Percentiles rank a stretch among this genome's conserved stretches.
These are phyloP conservation scores for Lycaena phlaeas DNA, from an alignment of 2,888 invertebrate species.

Conservation along the genomic window DNA sequence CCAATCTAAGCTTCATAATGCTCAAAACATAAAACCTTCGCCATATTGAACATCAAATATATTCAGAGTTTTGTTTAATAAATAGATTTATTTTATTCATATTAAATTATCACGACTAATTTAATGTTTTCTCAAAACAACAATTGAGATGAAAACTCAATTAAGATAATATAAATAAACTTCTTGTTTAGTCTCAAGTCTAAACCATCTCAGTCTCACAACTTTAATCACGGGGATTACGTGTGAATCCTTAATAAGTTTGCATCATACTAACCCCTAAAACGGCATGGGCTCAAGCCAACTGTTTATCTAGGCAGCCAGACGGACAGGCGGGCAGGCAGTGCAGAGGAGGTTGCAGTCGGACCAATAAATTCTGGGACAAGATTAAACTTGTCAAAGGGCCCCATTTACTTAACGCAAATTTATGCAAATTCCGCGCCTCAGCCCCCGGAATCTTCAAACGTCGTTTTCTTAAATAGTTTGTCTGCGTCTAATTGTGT, in stretches of 20 bases:
- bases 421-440: conserved; percentile 67
- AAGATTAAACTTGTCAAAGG: conserved; percentile 71
- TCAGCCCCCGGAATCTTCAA: conserved; percentile 38
- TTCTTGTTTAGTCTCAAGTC: too few relatives aligned
- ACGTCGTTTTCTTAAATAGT: conserved; percentile 34
- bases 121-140: too few relatives aligned
- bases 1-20: too few relatives aligned
- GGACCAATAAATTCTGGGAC: conserved; percentile 66
- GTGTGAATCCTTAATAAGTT: conserved; percentile 5
- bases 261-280: not conserved
- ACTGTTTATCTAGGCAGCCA: conserved; percentile 53
- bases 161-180: too few relatives aligned
- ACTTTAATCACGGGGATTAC: conserved; percentile 4
- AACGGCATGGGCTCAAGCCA: conserved; percentile 30
- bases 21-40: too few relatives aligned
- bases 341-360: conserved; percentile 47
- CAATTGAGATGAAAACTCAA: too few relatives aligned
- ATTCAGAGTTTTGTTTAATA: too few relatives aligned
- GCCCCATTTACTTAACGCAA: conserved; percentile 71
- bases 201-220: too few relatives aligned
- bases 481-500: not conserved
- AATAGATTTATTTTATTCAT: too few relatives aligned
- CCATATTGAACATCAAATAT: too few relatives aligned
- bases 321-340: too few relatives aligned
- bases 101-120: too few relatives aligned